Percentiles rank a stretch among this genome's conserved stretches.
Conservation (phyloP, 1,140 invertebrate genomes). For the Bathynomus jamesi region DNA sequence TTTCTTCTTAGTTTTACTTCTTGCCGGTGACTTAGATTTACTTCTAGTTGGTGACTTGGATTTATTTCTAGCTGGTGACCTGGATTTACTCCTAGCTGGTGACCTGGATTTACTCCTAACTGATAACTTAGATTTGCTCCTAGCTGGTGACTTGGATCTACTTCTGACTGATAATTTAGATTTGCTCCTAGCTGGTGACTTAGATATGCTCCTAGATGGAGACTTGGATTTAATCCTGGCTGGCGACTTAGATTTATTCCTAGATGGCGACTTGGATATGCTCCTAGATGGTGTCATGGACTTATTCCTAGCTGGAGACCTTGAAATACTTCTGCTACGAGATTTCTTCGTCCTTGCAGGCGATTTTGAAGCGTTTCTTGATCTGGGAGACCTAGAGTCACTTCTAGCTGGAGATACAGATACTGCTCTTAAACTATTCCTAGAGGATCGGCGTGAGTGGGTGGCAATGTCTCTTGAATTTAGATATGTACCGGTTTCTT, state of each 20-base stretch:
- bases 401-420: background rate
- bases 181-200: background rate
- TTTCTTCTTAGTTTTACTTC: background rate
- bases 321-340: background rate
- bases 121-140: background rate
- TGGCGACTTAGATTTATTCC: background rate
- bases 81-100: background rate
- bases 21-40: background rate
- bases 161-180: background rate
- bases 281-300: background rate
- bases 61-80: background rate
- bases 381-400: background rate
- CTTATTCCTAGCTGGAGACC: background rate
- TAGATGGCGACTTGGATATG: background rate
- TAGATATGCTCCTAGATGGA: slow-evolving; percentile 6
- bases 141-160: background rate
- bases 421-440: background rate
- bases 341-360: background rate
- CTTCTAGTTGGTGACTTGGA: background rate
- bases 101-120: slow-evolving; percentile 2
- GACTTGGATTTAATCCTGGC: slow-evolving; percentile 1
- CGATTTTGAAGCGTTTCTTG: background rate
- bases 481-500: background rate
- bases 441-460: background rate
- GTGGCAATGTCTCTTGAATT: background rate